phyloP scores from a whole-genome alignment of 2,113 vertebrate genomes.

The Riparia riparia region DNA sequence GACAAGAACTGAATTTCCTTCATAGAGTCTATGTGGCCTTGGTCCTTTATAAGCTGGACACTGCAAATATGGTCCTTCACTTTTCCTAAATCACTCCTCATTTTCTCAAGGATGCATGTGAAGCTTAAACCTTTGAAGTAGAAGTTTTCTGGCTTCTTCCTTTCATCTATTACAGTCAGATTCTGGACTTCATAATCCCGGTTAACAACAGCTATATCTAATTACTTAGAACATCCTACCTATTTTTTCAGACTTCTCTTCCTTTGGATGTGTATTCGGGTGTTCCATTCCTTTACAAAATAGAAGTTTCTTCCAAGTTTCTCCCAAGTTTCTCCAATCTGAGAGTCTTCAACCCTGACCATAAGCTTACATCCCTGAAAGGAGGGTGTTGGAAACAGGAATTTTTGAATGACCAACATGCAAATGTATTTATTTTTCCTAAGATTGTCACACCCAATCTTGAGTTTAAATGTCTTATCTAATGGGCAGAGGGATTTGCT shows the following conservation, averaged over 20 bases:
- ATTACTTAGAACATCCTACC: background rate
- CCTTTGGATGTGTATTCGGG: background rate
- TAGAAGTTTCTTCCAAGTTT: background rate
- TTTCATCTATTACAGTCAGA: background rate
- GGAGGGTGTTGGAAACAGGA: background rate
- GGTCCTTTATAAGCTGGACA: background rate
- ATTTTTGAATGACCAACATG: background rate
- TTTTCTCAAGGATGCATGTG: background rate
- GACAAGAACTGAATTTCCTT: background rate
- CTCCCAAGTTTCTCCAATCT: background rate
- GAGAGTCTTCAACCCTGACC: background rate
- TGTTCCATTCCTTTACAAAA: background rate
- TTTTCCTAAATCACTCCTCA: background rate
- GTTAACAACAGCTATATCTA: background rate
- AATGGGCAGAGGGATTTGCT: background rate
- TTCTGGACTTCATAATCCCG: background rate
- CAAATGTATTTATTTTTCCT: background rate
- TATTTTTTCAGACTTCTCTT: background rate
- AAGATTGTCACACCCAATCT: background rate
- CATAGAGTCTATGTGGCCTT: background rate
- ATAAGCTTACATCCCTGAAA: background rate
- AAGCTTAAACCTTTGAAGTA: background rate
- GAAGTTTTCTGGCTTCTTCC: slow-evolving; percentile 9
- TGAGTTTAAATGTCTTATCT: background rate
- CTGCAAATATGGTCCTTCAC: background rate